A percentile compares a stretch with the other conserved stretches of the same genome.
phyloP scores from a whole-genome alignment of 2,113 vertebrate genomes.

The Pelobates fuscus region DNA sequence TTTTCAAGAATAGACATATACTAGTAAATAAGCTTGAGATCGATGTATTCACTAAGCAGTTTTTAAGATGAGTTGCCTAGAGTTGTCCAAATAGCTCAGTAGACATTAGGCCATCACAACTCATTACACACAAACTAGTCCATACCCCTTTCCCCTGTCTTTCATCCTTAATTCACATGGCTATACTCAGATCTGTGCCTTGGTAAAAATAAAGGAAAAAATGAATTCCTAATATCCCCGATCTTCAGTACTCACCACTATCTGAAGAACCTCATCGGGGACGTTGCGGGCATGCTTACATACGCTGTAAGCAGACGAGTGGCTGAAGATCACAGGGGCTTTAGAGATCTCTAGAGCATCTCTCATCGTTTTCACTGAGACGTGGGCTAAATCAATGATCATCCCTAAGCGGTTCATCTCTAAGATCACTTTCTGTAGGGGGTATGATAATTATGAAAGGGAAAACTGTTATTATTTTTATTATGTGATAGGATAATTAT shows the following conservation, averaged over 20 bases:
- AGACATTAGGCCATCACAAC: too few relatives aligned
- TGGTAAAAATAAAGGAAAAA: too few relatives aligned
- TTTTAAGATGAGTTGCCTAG: too few relatives aligned
- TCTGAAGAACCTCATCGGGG: slow-evolving; percentile 74
- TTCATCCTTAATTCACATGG: too few relatives aligned
- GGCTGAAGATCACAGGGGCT: slow-evolving; percentile 93
- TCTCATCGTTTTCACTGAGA: slow-evolving; percentile 79
- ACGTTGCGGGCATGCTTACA: slow-evolving; percentile 80
- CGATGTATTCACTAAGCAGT: too few relatives aligned
- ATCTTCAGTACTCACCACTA: slow-evolving; percentile 73
- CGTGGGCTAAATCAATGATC: slow-evolving; percentile 88
- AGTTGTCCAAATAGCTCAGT: too few relatives aligned
- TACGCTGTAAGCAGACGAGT: slow-evolving; percentile 81
- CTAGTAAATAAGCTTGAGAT: too few relatives aligned
- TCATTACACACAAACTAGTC: too few relatives aligned
- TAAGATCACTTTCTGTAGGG: slow-evolving; percentile 68
- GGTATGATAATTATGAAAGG: background rate
- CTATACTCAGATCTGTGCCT: too few relatives aligned
- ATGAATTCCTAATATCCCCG: too few relatives aligned
- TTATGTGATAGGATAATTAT: background rate
- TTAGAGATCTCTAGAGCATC: slow-evolving; percentile 69
- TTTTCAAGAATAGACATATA: too few relatives aligned
- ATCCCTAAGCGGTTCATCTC: slow-evolving; percentile 95
- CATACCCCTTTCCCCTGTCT: too few relatives aligned
- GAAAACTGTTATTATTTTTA: background rate